Evolutionary conservation across 2,113 vertebrate genomes (phyloP).

Genomic region (Oriolus oriolus): DNA sequence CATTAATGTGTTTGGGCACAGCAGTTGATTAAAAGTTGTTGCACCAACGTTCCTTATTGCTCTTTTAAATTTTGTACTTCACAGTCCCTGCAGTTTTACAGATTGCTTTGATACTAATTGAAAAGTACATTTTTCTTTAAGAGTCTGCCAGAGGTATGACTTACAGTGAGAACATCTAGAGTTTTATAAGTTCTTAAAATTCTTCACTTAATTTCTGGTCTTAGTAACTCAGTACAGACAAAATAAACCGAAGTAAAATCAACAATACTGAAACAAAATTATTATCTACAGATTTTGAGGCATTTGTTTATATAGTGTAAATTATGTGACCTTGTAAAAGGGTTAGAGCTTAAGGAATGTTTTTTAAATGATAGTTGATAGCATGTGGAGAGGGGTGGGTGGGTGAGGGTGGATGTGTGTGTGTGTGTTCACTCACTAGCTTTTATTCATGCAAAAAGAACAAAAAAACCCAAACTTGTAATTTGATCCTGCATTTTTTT

Average conservation of each 20-base stretch:
- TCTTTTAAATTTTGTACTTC: constrained; percentile 70
- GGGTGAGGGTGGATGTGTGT: not conserved
- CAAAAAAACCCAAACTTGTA: not conserved
- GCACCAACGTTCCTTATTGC: constrained; percentile 75
- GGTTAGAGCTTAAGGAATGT: constrained; percentile 10
- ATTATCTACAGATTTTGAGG: constrained; percentile 22
- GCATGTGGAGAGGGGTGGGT: not conserved
- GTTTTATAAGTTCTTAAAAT: constrained; percentile 53
- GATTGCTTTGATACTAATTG: constrained; percentile 75
- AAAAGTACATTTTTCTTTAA: constrained; percentile 66
- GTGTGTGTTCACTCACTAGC: not conserved
- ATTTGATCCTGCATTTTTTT: constrained; percentile 64
- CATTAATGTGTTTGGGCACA: constrained; percentile 74
- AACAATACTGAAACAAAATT: constrained; percentile 13
- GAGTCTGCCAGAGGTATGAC: constrained; percentile 51
- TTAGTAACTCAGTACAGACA: constrained; percentile 27
- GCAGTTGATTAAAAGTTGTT: constrained; percentile 83
- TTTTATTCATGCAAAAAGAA: constrained; percentile 19
- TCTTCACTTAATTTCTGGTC: constrained; percentile 56
- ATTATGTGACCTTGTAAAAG: constrained; percentile 58
- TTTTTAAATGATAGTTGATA: constrained; percentile 45
- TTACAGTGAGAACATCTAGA: not conserved
- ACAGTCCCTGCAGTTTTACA: constrained; percentile 64
- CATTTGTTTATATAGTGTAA: constrained; percentile 52
- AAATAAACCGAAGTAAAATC: constrained; percentile 33